Evolutionary conservation across 2,113 vertebrate species (phyloP), one percentile per base, ranked within the genome.

Genomic region (Periophthalmodon schlosseri): DNA sequence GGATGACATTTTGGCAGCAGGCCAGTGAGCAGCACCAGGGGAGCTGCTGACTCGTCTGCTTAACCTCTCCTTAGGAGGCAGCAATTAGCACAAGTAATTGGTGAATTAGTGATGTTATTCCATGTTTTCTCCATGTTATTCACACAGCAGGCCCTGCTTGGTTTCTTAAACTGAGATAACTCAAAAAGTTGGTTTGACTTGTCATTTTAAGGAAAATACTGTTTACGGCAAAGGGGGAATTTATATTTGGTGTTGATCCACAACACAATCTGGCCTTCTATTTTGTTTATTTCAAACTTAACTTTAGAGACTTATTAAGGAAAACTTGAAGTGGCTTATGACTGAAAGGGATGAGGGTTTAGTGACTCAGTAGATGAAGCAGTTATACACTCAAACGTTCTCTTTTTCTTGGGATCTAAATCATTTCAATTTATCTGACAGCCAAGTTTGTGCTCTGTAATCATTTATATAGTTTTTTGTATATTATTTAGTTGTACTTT

Each of bases 1-100:
- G 81, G 93, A 93, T 89, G 90, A 93, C 91, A 83, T 52, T 77
- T 91, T 88, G 88, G 91, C 86, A 86, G 33, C 44, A 86, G 75
- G 92, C 88, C 81, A 75, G 89, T 91, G 78, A 72, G 87, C 89
- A 67, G 81, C 83, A 79, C 95, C 92, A 92, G 84, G 87, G 92
- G 93, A 93, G 91, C 83, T 85, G n/a, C 66, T 93, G 94, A 88
- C 93, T 94, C 77, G 78, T 87, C 91, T 94, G 92, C 94, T 95
- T 96, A 95, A 96, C 94, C 93, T 96, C 95, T 95, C 95, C 93
- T 95, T 74, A 49, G 94, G 94, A 94, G 94, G 91, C 88, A 75
- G 72, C 93, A 93, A 95, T 96, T 94, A 91, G 91, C 85, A 89
- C 87, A 90, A 85, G 90, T 93, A 94, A 95, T 92, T 91, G 85